A percentile compares a stretch with the other conserved stretches of the same genome.
Conservation (phyloP, 2,888 invertebrate species). For the Drosophila fulvimacula region DNA sequence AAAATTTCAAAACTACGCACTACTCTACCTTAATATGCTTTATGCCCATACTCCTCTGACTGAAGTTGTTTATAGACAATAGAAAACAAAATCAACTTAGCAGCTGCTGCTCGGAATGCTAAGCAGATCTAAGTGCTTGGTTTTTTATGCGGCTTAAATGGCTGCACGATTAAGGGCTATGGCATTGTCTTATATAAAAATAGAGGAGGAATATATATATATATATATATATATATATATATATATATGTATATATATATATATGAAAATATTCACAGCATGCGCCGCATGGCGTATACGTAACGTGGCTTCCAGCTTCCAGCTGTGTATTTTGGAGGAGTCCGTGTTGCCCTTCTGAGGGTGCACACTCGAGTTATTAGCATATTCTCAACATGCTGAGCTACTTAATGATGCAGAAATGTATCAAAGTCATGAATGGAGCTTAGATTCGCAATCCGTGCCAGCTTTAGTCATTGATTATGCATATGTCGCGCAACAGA, state of each 20-base stretch:
- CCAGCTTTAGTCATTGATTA: conserved; percentile 62
- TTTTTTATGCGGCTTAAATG: conserved; percentile 22
- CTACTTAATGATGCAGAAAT: conserved; percentile 75
- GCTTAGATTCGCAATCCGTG: conserved; percentile 49
- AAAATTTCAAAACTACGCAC: not conserved
- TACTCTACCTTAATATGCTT: not conserved
- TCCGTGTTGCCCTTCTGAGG: conserved; percentile 8
- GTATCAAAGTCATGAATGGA: conserved; percentile 47
- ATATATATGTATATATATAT: not conserved
- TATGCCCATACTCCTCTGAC: not conserved
- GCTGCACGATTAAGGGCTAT: conserved; percentile 40
- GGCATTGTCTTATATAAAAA: conserved; percentile 52
- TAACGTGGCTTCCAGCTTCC: conserved; percentile 29
- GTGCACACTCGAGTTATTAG: conserved; percentile 52
- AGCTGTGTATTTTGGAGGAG: conserved; percentile 20
- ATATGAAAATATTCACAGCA: conserved; percentile 37
- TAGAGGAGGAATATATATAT: not conserved
- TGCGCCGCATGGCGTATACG: conserved; percentile 46
- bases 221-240: not conserved
- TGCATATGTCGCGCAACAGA: conserved; percentile 32
- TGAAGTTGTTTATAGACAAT: not conserved
- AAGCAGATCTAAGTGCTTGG: conserved; percentile 19
- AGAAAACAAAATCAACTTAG: not conserved
- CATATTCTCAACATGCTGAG: conserved; percentile 65
- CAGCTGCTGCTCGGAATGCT: conserved; percentile 14